Evolutionary conservation across 53 echinoderm and acorn worm genomes (phyloP).

Genomic region (Holothuria leucospilota): DNA sequence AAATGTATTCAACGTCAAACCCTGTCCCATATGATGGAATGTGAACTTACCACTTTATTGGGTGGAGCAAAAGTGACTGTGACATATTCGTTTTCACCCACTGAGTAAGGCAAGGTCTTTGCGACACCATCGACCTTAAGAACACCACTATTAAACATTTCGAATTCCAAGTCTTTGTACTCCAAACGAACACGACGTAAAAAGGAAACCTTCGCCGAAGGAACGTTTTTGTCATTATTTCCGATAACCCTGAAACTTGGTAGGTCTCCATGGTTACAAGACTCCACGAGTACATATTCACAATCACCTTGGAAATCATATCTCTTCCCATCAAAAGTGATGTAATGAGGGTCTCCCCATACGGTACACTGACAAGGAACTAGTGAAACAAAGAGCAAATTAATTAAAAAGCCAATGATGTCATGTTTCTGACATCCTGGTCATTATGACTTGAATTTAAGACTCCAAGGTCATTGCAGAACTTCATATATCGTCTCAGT

Average conservation of each 20-base stretch:
- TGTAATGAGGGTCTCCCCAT: no score
- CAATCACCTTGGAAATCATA: slow-evolving; percentile 26
- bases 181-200: background rate
- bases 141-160: background rate
- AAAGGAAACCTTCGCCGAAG: background rate
- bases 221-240: background rate
- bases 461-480: no score
- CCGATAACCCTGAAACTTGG: slow-evolving; percentile 11
- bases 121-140: background rate
- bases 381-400: background rate
- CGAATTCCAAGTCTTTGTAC: background rate
- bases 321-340: no score
- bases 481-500: no score
- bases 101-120: slow-evolving; percentile 6
- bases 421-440: no score
- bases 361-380: background rate
- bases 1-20: background rate
- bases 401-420: no score
- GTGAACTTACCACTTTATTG: background rate
- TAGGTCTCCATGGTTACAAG: slow-evolving; percentile 5
- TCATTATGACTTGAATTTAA: background rate
- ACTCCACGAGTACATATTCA: slow-evolving; percentile 9
- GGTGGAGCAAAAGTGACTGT: background rate
- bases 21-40: background rate
- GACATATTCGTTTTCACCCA: background rate